Evolutionary conservation across 2,797 vertebrate species (phyloP).

Genomic region (Scyliorhinus canicula): DNA sequence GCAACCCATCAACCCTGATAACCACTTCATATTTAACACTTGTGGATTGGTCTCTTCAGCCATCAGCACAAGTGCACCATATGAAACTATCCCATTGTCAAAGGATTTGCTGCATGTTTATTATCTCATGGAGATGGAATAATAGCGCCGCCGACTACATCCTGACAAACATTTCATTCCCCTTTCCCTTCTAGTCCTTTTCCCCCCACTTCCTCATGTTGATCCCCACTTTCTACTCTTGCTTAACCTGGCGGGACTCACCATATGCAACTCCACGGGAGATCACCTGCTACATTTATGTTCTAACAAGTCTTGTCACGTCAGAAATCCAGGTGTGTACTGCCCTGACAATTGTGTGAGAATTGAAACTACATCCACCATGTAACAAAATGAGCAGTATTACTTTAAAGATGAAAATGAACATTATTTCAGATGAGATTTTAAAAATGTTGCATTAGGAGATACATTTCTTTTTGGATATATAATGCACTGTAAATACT

Average conservation of each 20-base stretch:
- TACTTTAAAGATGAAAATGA: background rate
- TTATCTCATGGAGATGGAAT: too few species aligned
- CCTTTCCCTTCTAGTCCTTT: constrained; percentile 37
- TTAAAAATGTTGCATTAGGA: background rate
- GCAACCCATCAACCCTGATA: too few species aligned
- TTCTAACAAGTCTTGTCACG: background rate
- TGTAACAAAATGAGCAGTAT: background rate
- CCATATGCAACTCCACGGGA: background rate
- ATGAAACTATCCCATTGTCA: too few species aligned
- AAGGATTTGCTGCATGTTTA: too few species aligned
- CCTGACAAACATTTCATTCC: constrained; percentile 42
- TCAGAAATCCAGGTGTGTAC: background rate
- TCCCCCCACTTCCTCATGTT: background rate
- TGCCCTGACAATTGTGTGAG: background rate
- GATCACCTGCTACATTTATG: background rate
- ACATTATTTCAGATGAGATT: background rate
- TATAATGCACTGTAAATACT: background rate
- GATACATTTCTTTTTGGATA: too few species aligned
- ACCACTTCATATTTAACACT: too few species aligned
- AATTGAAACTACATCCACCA: background rate
- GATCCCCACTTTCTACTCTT: background rate
- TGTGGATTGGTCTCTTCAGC: too few species aligned
- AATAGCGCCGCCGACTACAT: too few species aligned
- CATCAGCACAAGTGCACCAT: too few species aligned
- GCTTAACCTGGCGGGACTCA: background rate